Percentiles rank a stretch among this genome's conserved stretches.
These are phyloP conservation scores for Rattus rattus DNA, from an alignment of 2,113 vertebrate genomes.

Conservation along the genomic window DNA sequence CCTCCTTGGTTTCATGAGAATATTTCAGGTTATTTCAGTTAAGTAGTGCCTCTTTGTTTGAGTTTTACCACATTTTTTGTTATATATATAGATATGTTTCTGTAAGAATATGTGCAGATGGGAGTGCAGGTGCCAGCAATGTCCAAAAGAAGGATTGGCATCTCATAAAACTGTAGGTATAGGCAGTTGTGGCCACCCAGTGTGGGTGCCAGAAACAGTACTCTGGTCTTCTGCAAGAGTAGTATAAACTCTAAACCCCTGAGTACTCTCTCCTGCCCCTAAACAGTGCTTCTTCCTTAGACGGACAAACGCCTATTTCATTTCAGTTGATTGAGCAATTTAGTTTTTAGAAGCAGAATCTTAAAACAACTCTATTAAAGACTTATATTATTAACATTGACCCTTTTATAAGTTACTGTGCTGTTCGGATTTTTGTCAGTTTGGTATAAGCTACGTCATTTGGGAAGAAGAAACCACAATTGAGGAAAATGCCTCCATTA, in stretches of 20 bases:
- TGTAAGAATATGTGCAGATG: neutral
- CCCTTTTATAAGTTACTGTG: conserved; percentile 22
- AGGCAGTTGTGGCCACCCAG: neutral
- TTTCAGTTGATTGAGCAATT: conserved; percentile 49
- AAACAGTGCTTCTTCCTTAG: conserved; percentile 34
- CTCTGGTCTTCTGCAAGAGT: neutral
- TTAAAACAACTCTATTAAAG: conserved; percentile 40
- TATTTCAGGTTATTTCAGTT: conserved; percentile 22
- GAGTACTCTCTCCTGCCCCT: too few relatives aligned
- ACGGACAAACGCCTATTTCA: conserved; percentile 24
- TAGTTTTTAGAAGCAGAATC: conserved; percentile 43
- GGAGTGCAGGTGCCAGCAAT: neutral
- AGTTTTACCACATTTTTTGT: conserved; percentile 39
- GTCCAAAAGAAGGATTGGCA: neutral
- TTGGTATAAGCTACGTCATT: neutral
- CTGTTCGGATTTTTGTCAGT: neutral
- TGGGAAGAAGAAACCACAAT: neutral
- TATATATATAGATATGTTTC: neutral
- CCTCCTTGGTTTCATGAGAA: conserved; percentile 48
- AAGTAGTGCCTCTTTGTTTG: conserved; percentile 44
- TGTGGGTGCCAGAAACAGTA: neutral
- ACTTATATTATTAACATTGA: conserved; percentile 26
- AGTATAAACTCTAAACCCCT: neutral
- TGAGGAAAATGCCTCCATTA: neutral
- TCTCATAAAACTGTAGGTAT: neutral